Evolutionary conservation across 2,888 invertebrate genomes (phyloP).

Genomic region (Alentia gelatinosa): DNA sequence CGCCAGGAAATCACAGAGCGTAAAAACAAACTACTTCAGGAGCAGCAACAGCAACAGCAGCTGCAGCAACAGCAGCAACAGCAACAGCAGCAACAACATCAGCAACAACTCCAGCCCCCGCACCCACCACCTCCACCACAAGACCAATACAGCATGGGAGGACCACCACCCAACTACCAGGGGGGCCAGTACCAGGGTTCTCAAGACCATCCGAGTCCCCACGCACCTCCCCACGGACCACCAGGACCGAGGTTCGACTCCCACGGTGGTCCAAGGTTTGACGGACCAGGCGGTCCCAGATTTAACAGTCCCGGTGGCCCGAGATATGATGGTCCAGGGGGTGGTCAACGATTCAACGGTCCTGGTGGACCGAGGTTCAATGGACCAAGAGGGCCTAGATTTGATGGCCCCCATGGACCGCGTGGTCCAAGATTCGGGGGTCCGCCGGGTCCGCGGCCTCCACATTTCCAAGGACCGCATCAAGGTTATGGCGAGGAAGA

Average conservation of each 20-base stretch:
- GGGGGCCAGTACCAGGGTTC: background rate
- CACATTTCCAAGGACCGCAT: background rate
- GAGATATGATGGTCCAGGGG: constrained; percentile 30
- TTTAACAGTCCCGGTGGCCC: constrained; percentile 29
- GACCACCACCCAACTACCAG: constrained; percentile 26
- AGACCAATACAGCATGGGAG: background rate
- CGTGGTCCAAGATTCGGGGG: constrained; percentile 26
- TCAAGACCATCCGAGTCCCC: background rate
- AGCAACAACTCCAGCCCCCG: background rate
- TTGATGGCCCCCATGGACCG: constrained; percentile 53
- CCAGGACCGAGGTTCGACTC: too few species aligned
- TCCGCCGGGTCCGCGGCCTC: background rate
- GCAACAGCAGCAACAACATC: constrained; percentile 37
- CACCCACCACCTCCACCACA: background rate
- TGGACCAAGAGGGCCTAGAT: constrained; percentile 38
- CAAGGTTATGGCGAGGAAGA: background rate
- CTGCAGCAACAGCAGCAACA: constrained; percentile 52
- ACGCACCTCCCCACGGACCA: background rate
- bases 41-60: constrained; percentile 32
- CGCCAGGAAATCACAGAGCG: constrained; percentile 70
- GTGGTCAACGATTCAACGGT: background rate
- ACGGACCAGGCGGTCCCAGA: background rate
- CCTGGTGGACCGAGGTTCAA: constrained; percentile 38
- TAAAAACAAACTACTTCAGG: constrained; percentile 65
- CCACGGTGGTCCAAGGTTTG: constrained; percentile 5